These are phyloP conservation scores for Patiria miniata DNA, from an alignment of 35 echinoderm and acorn worm genomes.

Conservation along the genomic window DNA sequence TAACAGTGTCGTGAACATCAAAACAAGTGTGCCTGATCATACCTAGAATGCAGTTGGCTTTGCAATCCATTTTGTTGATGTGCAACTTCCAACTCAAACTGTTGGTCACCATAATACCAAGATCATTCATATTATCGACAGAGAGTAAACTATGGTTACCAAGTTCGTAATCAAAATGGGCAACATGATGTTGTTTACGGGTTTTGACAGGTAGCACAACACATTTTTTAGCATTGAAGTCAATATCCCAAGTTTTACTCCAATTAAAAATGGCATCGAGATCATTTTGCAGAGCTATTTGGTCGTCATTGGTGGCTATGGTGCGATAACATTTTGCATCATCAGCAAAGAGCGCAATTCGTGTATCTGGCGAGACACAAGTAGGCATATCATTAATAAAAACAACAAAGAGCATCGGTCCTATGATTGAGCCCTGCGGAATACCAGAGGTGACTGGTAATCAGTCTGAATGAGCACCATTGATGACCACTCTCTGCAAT, in stretches of 20 bases:
- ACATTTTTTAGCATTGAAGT: slow-evolving; percentile 18
- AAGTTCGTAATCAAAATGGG: neutral
- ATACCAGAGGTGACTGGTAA: neutral
- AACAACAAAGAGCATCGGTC: neutral
- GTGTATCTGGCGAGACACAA: neutral
- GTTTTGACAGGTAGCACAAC: neutral
- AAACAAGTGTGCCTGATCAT: neutral
- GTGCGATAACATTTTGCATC: slow-evolving; percentile 9
- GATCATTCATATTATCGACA: slow-evolving; percentile 1
- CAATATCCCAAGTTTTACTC: neutral
- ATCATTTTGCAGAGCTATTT: slow-evolving; percentile 6
- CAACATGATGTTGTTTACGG: neutral
- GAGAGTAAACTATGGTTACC: slow-evolving; percentile 5
- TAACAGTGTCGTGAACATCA: neutral
- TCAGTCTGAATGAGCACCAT: no score
- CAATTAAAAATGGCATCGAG: neutral
- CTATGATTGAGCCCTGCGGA: neutral
- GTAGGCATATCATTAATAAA: slow-evolving; percentile 7
- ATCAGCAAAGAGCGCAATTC: neutral
- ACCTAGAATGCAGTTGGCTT: slow-evolving; percentile 1
- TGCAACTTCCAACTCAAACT: slow-evolving; percentile 11
- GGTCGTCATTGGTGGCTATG: neutral
- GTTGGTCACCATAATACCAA: slow-evolving; percentile 1
- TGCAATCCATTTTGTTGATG: slow-evolving; percentile 14
- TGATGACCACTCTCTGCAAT: neutral